Evolutionary conservation across 1,140 invertebrate genomes (phyloP).

Genomic region (Neodiprion virginianus): DNA sequence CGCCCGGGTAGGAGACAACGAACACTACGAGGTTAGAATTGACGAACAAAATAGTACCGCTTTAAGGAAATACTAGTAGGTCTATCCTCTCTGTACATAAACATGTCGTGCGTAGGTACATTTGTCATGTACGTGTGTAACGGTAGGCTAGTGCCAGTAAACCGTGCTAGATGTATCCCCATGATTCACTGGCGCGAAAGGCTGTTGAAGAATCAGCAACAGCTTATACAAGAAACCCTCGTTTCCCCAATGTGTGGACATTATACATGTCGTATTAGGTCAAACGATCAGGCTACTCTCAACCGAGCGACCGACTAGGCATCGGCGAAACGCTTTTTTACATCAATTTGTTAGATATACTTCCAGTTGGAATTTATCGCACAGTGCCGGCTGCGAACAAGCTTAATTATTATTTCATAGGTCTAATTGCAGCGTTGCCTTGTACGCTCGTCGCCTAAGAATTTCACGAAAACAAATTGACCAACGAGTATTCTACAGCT

Average conservation of each 20-base stretch:
- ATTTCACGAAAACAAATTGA: no score
- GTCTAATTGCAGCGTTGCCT: no score
- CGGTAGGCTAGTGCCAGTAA: not conserved
- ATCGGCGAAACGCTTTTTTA: no score
- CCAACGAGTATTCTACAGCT: no score
- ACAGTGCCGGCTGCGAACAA: no score
- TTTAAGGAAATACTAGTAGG: slow-evolving; percentile 41
- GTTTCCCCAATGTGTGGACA: not conserved
- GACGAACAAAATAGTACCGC: slow-evolving; percentile 45
- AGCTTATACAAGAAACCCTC: not conserved
- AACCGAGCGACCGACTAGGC: not conserved
- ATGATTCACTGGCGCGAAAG: no score
- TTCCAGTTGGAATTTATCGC: no score
- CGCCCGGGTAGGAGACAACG: slow-evolving; percentile 37
- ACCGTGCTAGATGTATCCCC: not conserved
- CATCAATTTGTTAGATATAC: no score
- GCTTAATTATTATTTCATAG: no score
- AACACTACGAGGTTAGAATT: slow-evolving; percentile 52
- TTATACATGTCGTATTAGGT: not conserved
- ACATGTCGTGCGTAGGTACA: not conserved
- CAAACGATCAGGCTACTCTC: not conserved
- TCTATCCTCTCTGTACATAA: not conserved
- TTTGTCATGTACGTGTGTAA: not conserved
- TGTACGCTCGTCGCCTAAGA: no score
- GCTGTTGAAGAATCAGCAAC: not conserved